Evolutionary conservation across 1,140 invertebrate species (phyloP), one percentile per base, ranked within the genome.

Genomic region (Triops longicaudatus): DNA sequence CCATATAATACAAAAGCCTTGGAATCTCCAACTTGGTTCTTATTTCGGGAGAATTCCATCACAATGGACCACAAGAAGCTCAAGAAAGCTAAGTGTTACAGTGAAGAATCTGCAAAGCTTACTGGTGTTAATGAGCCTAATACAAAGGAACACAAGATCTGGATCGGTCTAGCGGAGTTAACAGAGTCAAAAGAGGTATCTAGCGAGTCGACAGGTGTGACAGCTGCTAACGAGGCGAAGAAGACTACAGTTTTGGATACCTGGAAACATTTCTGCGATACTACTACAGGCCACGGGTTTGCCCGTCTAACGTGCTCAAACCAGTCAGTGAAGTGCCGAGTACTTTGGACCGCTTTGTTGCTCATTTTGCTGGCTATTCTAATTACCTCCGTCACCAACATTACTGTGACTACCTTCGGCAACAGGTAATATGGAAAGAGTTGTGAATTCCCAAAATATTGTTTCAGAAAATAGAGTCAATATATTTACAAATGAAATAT

Each of bases 241-340:
- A 37, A 2, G 7, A 4, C 31, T 37, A 37, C 31, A 7, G 31
- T 44, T 44, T 44, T 11, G 43, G 43, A 44, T 12, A 44, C 43
- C 17, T 44, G 11, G 17, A 11, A 44, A 10, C 11, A 11, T 17
- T 77, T 77, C 72, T 63, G 50, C 10, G 71, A 37, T 10, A 73
- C 72, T 6, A 77, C 76, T 12, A 73, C 76, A 5, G 76, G 76
- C 26, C 76, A 77, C 31, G 76, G 76, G 22, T 77, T 77, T 71
- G 76, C 63, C 0, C 71, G 76, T 14, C 43, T 77, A 12, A 72
- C 73, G 11, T 37, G 73, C 26, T 14, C 71, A 4, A 26, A 77
- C 72, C 63, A 77, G 42, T 14, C 41, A 11, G 31, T 27, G n/a
- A 17, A 42, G 9, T 17, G 72, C 14, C 50, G 76, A 42, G 27